Evolutionary conservation across 1,140 invertebrate species (phyloP).

Genomic region (Geopemphigus sp.): DNA sequence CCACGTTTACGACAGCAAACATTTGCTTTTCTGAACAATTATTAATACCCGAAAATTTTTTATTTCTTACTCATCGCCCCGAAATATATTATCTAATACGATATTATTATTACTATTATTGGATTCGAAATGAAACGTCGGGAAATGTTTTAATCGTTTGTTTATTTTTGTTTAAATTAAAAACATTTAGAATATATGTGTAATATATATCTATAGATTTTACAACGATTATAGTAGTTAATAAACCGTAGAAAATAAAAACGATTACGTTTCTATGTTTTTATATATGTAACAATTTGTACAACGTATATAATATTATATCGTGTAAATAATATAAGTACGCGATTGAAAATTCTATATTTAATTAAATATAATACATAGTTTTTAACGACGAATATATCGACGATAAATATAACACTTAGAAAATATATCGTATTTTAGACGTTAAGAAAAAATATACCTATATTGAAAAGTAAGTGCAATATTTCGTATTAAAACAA

Average conservation of each 20-base stretch:
- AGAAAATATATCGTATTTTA: background rate
- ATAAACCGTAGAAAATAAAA: background rate
- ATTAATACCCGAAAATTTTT: too few species aligned
- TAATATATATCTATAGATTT: background rate
- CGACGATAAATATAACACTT: background rate
- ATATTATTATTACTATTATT: too few species aligned
- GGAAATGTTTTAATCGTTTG: background rate
- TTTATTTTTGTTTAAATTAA: background rate
- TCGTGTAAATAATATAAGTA: too few species aligned
- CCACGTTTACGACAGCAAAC: background rate
- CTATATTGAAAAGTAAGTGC: conserved; percentile 46
- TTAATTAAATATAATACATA: too few species aligned
- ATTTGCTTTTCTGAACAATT: too few species aligned
- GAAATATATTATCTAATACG: too few species aligned
- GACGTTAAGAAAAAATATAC: conserved; percentile 25
- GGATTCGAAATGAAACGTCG: background rate
- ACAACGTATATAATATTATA: too few species aligned
- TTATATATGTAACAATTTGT: too few species aligned
- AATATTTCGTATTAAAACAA: conserved; percentile 34
- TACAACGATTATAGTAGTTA: background rate
- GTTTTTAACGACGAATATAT: too few species aligned
- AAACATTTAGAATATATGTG: background rate
- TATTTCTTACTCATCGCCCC: too few species aligned
- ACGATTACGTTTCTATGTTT: too few species aligned
- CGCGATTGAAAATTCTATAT: background rate